phyloP scores from a whole-genome alignment of 2,888 invertebrate genomes.

The Chymomyza procnemis region DNA sequence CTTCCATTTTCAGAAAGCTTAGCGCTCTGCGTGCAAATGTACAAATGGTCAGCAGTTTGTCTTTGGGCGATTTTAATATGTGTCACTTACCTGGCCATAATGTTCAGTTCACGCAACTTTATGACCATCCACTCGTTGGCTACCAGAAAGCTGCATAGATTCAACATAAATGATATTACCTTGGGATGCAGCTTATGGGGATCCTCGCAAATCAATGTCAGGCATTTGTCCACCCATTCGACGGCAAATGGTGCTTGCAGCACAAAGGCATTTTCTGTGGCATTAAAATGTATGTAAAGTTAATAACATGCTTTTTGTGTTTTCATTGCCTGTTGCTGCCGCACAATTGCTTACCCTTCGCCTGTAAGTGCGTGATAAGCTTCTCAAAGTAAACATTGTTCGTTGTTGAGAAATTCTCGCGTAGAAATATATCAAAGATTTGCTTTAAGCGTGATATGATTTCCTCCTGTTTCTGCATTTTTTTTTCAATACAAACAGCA shows the following conservation, averaged over 20 bases:
- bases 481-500: background rate
- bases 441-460: constrained; percentile 58
- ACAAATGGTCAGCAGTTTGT: background rate
- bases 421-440: constrained; percentile 72
- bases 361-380: constrained; percentile 82
- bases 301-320: background rate
- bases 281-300: constrained; percentile 7
- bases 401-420: constrained; percentile 65
- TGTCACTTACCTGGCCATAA: constrained; percentile 67
- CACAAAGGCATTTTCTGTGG: constrained; percentile 75
- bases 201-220: constrained; percentile 77
- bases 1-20: constrained; percentile 54
- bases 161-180: constrained; percentile 82
- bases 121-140: constrained; percentile 82
- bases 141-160: constrained; percentile 82
- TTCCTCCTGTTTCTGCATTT: constrained; percentile 64
- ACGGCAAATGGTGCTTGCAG: constrained; percentile 76
- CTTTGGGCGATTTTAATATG: background rate
- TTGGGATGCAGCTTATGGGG: constrained; percentile 77
- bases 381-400: constrained; percentile 84
- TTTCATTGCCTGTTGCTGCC: background rate
- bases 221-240: constrained; percentile 79
- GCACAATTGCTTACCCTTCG: constrained; percentile 78
- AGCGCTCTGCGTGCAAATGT: constrained; percentile 55
- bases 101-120: constrained; percentile 79